A percentile compares a stretch with the other conserved stretches of the same genome.
phyloP scores from a whole-genome alignment of 2,888 invertebrate genomes.

The Mesochorus sp. region DNA sequence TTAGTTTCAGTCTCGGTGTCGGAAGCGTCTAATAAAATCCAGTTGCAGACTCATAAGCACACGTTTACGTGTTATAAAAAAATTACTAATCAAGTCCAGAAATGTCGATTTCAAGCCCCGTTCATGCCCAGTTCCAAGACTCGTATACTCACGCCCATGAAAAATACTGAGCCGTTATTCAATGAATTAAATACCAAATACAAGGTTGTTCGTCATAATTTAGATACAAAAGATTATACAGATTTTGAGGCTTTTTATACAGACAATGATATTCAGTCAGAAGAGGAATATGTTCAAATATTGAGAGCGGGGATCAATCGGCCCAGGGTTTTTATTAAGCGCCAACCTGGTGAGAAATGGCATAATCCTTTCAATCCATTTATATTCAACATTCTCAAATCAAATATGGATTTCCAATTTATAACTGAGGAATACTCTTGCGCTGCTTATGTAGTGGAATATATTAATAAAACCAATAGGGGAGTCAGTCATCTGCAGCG shows the following conservation, averaged over 20 bases:
- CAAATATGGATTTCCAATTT: too few relatives aligned
- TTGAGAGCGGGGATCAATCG: too few relatives aligned
- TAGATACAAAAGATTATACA: constrained; percentile 23
- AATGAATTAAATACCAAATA: constrained; percentile 31
- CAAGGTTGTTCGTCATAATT: constrained; percentile 37
- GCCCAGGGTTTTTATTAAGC: too few relatives aligned
- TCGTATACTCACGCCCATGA: constrained; percentile 66
- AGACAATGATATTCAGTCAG: not conserved
- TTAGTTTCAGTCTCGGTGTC: constrained; percentile 66
- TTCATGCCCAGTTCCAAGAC: constrained; percentile 69
- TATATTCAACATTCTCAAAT: too few relatives aligned
- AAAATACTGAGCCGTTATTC: constrained; percentile 49
- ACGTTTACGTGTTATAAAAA: constrained; percentile 68
- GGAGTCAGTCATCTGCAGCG: too few relatives aligned
- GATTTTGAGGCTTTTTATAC: constrained; percentile 9
- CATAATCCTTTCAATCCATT: too few relatives aligned
- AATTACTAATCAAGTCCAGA: constrained; percentile 48
- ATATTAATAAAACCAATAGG: too few relatives aligned
- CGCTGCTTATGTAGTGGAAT: too few relatives aligned
- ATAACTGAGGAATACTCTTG: too few relatives aligned
- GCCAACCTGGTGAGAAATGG: too few relatives aligned
- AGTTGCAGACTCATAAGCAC: constrained; percentile 41
- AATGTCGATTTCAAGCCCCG: constrained; percentile 73
- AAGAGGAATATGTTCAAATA: too few relatives aligned
- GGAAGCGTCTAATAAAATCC: constrained; percentile 63